Evolutionary conservation across 2,797 vertebrate genomes (phyloP).

Genomic region (Synanceia verrucosa): DNA sequence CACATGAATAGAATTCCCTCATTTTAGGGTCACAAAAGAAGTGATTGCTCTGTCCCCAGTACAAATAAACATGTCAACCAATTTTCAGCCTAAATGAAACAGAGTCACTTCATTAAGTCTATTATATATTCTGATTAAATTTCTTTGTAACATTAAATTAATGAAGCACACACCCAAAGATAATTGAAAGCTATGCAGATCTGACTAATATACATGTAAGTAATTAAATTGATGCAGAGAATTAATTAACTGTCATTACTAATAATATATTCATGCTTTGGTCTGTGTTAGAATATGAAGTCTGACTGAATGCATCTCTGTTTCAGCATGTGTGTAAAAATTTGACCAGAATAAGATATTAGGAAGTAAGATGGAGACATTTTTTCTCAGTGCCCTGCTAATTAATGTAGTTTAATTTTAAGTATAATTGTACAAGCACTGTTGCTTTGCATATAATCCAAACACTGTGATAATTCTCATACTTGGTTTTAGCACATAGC

Average conservation of each 20-base stretch:
- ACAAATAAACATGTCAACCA: constrained; percentile 70
- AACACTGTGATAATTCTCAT: constrained; percentile 11
- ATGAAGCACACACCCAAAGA: constrained; percentile 70
- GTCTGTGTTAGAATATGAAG: constrained; percentile 55
- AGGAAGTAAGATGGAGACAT: background rate
- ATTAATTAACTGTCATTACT: constrained; percentile 73
- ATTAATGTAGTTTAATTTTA: constrained; percentile 12
- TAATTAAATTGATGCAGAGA: constrained; percentile 71
- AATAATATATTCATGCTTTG: constrained; percentile 59
- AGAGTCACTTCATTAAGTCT: constrained; percentile 73
- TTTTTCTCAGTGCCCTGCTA: constrained; percentile 13
- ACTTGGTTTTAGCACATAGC: constrained; percentile 3
- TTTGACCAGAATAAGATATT: background rate
- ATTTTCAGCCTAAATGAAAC: constrained; percentile 60
- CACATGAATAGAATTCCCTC: background rate
- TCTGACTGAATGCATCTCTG: constrained; percentile 23
- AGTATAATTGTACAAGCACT: background rate
- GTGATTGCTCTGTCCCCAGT: background rate
- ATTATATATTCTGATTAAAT: constrained; percentile 75
- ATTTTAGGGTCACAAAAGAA: constrained; percentile 30
- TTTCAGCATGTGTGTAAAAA: background rate
- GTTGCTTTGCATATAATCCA: background rate
- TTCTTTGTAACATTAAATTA: constrained; percentile 73
- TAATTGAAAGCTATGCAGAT: constrained; percentile 77
- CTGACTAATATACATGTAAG: constrained; percentile 74